A percentile compares a stretch with the other conserved stretches of the same genome.
Evolutionary conservation across 2,797 vertebrate species (phyloP).

Genomic region (Scolopax bukidnonensis): DNA sequence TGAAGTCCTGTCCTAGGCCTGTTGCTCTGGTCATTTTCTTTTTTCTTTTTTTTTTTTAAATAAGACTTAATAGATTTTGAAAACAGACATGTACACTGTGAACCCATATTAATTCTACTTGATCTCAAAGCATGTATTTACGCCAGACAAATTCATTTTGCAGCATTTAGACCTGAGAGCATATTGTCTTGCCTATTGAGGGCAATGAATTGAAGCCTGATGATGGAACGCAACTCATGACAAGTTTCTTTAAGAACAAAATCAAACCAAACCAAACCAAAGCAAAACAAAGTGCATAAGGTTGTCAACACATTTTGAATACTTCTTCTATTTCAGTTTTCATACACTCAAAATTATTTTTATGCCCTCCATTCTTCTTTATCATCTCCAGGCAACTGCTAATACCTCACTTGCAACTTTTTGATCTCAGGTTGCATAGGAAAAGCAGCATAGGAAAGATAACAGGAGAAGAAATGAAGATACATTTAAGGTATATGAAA

Average conservation of each 20-base stretch:
- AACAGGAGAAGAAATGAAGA: background rate
- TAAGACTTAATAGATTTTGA: background rate
- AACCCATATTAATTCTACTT: background rate
- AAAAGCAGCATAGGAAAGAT: background rate
- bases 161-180: background rate
- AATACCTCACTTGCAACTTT: background rate
- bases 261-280: background rate
- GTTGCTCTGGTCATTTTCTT: background rate
- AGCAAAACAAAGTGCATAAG: background rate
- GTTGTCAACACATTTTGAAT: background rate
- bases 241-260: background rate
- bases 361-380: background rate
- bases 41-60: no score
- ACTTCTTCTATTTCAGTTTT: background rate
- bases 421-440: background rate
- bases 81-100: background rate
- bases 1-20: background rate
- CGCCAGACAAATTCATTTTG: background rate
- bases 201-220: background rate
- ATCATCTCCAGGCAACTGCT: background rate
- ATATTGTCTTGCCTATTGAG: background rate
- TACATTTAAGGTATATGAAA: background rate
- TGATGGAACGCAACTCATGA: background rate
- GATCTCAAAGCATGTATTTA: background rate
- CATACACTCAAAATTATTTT: background rate